These are phyloP conservation scores for Liopterus haemorrhoidalis DNA, from an alignment of 2,888 invertebrate species.

Conservation along the genomic window DNA sequence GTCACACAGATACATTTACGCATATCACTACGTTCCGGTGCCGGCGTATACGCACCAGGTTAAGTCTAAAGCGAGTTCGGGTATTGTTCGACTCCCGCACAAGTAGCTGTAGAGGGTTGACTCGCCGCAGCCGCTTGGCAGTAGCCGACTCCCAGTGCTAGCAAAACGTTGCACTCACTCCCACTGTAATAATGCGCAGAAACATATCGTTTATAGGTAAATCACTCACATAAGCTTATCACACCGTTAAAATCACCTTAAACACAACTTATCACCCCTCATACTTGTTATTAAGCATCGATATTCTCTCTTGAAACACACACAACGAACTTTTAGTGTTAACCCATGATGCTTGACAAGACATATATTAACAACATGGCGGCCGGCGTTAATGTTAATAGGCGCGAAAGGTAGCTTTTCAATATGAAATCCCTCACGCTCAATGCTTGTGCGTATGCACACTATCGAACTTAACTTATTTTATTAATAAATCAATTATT, in stretches of 20 bases:
- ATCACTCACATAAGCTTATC: slow-evolving; percentile 37
- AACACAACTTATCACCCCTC: slow-evolving; percentile 28
- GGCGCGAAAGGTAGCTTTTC: slow-evolving; percentile 41
- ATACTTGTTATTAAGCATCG: slow-evolving; percentile 24
- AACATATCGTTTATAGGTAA: slow-evolving; percentile 40
- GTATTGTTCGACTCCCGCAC: slow-evolving; percentile 46
- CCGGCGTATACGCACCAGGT: slow-evolving; percentile 21
- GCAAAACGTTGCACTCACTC: slow-evolving; percentile 47
- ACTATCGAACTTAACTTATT: background rate
- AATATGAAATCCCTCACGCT: slow-evolving; percentile 8
- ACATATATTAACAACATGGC: slow-evolving; percentile 46
- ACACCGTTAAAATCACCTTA: slow-evolving; percentile 24
- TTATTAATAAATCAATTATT: slow-evolving; percentile 1
- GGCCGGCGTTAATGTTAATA: slow-evolving; percentile 45
- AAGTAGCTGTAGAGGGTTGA: slow-evolving; percentile 39
- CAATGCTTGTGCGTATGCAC: background rate
- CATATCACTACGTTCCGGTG: slow-evolving; percentile 39
- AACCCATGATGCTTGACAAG: slow-evolving; percentile 48
- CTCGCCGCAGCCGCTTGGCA: slow-evolving; percentile 41
- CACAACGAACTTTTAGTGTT: slow-evolving; percentile 40
- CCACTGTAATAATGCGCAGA: slow-evolving; percentile 48
- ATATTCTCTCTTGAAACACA: slow-evolving; percentile 31
- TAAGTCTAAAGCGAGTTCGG: too few species aligned
- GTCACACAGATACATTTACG: slow-evolving; percentile 42
- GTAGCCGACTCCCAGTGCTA: slow-evolving; percentile 49